Evolutionary conservation across 2,797 vertebrate species (phyloP), one percentile per base, ranked within the genome.

Genomic region (Molossus alvarezi): DNA sequence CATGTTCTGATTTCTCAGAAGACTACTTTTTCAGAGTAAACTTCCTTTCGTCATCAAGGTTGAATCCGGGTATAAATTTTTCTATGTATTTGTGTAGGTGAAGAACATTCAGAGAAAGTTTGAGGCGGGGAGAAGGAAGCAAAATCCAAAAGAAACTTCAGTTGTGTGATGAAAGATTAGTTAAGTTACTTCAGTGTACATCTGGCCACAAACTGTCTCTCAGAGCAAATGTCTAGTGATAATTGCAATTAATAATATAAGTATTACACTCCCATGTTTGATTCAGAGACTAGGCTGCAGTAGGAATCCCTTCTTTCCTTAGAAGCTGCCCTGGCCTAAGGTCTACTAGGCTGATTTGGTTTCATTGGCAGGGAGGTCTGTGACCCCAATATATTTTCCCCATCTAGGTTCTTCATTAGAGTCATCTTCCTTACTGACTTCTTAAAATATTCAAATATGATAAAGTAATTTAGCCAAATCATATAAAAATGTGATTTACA

Each of bases 91-190:
- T 89, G 29, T 84, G 13, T 93, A 90, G 45, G 20, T 93, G 55
- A 94, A 45, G 20, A 83, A 67, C 13, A 58, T 58, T 33, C 82
- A 86, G 9, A 84, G 45, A 93, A 90, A 82, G 33, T 95, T 45
- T 69, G 71, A 86, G 33, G 65, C 37, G 4, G 57, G 13, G 37
- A 9, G 12, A 87, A 76, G 57, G 67, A 95, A 82, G 9, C 45
- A 62, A 93, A 79, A 92, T 90, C 77, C 51, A 96, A 91, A 93
- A 90, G 62, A 89, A 96, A 89, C 62, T 72, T 25, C 15, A 83
- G 41, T 73, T 82, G 29, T 41, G 88, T 95, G 83, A 82, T 82
- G 77, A 93, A 90, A 96, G 45, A 72, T 82, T 92, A 21, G 71
- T 53, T 94, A 95, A 77, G 82, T 88, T 90, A 76, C 76, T 93